These are phyloP conservation scores for Achatina immaculata DNA, from an alignment of 1,140 invertebrate genomes.

Conservation along the genomic window DNA sequence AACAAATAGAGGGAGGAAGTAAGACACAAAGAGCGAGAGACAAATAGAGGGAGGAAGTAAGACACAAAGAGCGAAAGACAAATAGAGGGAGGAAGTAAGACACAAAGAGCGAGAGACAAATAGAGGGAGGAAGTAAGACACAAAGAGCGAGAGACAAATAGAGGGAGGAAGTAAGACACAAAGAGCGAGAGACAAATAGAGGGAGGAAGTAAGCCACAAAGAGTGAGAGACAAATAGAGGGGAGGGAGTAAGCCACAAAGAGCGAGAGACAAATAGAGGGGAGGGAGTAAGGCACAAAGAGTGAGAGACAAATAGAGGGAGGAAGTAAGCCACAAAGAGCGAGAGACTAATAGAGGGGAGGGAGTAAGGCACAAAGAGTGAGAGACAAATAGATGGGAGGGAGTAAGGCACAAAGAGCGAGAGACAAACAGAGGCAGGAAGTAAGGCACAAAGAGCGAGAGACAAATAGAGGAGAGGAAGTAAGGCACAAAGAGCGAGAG, in stretches of 20 bases:
- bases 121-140: too few species aligned
- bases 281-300: neutral
- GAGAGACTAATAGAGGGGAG: neutral
- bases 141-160: too few species aligned
- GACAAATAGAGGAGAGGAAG: neutral
- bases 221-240: neutral
- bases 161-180: too few species aligned
- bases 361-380: neutral
- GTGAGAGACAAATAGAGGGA: neutral
- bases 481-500: neutral
- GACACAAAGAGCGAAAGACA: too few species aligned
- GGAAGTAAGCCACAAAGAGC: neutral
- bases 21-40: too few species aligned
- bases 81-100: too few species aligned
- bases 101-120: too few species aligned
- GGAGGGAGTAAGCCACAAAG: neutral
- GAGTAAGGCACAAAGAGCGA: neutral
- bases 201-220: neutral
- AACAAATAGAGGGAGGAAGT: too few species aligned
- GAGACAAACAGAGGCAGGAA: too few species aligned
- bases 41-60: too few species aligned
- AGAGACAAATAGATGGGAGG: neutral
- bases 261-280: neutral
- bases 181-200: neutral
- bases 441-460: neutral